Evolutionary conservation across 2,113 vertebrate species (phyloP), one percentile per base, ranked within the genome.

Genomic region (Stigmatopora argus): DNA sequence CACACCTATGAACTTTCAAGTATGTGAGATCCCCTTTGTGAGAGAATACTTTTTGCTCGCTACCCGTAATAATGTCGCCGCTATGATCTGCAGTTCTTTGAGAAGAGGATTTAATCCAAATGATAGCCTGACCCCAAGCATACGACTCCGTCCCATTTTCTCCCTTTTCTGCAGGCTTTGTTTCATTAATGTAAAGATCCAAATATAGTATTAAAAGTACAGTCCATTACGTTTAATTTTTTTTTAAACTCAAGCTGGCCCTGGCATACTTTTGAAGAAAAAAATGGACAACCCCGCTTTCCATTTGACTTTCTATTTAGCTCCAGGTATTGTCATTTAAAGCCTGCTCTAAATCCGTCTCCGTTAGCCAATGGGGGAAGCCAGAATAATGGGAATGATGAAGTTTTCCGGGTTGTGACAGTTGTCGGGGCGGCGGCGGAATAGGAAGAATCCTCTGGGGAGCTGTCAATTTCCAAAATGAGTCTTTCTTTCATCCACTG

Each of bases 391-490:
- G 3, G 26, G 26, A 31, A 31, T 31, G 26, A 31, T 31, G 26
- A 31, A 31, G 26, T 31, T 31, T 31, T 31, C 26, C 26, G 8
- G 6, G n/a, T 9, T 9, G 49, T 18, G n/a, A n/a, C 7, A 4
- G 19, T n/a, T 17, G 45, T 3, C 3, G 10, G 18, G 35, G 81
- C 77, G 63, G 70, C 74, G 48, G 71, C 5, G 53, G 74, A 48
- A 80, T 78, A 80, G 70, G 75, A 80, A 67, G 71, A 77, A 75
- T 82, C 75, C 79, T 57, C 10, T 78, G 79, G 81, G 75, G 81
- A 83, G 71, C 81, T 83, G 81, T 86, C 84, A 86, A 74, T 82
- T 87, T 76, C 74, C 74, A 74, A 85, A 86, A 86, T 77, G 75
- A 87, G 81, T 62, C 67, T 67, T 77, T 80, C 80, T 84, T 84